These are phyloP conservation scores for Stichopus horrens DNA, from an alignment of 53 echinoderm and acorn worm species.

Conservation along the genomic window DNA sequence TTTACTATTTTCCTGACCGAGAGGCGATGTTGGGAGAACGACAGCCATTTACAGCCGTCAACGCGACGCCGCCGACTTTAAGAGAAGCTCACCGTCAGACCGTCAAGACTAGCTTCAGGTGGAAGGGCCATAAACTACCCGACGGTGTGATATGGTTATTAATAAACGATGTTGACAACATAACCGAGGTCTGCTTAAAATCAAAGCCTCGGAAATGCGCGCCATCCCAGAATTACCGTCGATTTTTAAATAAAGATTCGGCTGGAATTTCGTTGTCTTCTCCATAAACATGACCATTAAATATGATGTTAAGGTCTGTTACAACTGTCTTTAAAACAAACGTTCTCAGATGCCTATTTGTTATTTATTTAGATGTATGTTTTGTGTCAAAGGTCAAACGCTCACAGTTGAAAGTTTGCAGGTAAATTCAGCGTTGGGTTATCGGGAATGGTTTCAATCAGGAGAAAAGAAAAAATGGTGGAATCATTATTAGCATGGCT, in stretches of 20 bases:
- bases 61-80: slow-evolving; percentile 18
- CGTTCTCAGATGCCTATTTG: slow-evolving; percentile 16
- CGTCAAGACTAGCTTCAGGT: slow-evolving; percentile 11
- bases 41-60: slow-evolving; percentile 31
- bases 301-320: slow-evolving; percentile 13
- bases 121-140: slow-evolving; percentile 31
- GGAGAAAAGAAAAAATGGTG: not conserved
- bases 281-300: slow-evolving; percentile 37
- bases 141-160: slow-evolving; percentile 13
- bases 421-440: slow-evolving; percentile 1
- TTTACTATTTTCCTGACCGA: slow-evolving; percentile 1
- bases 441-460: not conserved
- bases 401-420: slow-evolving; percentile 22
- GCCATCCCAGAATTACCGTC: slow-evolving; percentile 27
- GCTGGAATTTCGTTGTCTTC: slow-evolving; percentile 13
- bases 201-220: not conserved
- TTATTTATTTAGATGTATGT: slow-evolving; percentile 15
- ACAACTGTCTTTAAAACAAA: slow-evolving; percentile 36
- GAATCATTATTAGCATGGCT: not conserved
- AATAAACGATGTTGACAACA: slow-evolving; percentile 36
- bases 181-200: slow-evolving; percentile 24
- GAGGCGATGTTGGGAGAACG: slow-evolving; percentile 27
- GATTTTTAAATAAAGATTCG: slow-evolving; percentile 16
- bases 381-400: slow-evolving; percentile 34
- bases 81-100: not conserved